These are phyloP conservation scores for Heterodera schachtii DNA, from an alignment of 1,140 invertebrate species.

Conservation along the genomic window DNA sequence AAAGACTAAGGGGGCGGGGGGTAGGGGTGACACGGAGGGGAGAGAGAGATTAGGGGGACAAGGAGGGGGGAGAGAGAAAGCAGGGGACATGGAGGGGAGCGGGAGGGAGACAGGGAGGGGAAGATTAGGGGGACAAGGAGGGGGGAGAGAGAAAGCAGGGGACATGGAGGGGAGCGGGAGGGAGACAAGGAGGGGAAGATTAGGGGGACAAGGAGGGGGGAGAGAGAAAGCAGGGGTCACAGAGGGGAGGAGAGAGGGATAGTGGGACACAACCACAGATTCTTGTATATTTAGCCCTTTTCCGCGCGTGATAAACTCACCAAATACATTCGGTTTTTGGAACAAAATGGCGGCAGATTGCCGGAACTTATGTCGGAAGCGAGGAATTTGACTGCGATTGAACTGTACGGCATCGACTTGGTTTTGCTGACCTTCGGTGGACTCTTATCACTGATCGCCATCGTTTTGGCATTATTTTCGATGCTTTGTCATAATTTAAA, in stretches of 20 bases:
- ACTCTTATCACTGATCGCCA: neutral
- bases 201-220: neutral
- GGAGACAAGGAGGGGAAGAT: too few species aligned
- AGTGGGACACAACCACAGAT: neutral
- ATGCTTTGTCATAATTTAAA: neutral
- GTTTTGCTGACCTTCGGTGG: neutral
- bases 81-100: neutral
- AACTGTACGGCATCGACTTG: conserved; percentile 31
- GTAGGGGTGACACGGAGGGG: too few species aligned
- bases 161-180: too few species aligned
- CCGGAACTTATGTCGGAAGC: conserved; percentile 33
- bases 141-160: too few species aligned
- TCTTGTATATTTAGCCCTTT: conserved; percentile 21
- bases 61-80: too few species aligned
- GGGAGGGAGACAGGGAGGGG: too few species aligned
- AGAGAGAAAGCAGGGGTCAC: too few species aligned
- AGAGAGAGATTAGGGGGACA: too few species aligned
- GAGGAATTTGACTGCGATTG: conserved; percentile 24
- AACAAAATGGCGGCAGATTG: conserved; percentile 29
- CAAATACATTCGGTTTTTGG: conserved; percentile 36
- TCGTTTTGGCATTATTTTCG: neutral
- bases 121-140: too few species aligned
- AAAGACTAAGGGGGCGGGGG: too few species aligned
- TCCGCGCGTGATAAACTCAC: conserved; percentile 30
- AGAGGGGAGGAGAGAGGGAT: neutral